Conservation (phyloP, 2,888 invertebrate species). For the Clanis bilineata region DNA sequence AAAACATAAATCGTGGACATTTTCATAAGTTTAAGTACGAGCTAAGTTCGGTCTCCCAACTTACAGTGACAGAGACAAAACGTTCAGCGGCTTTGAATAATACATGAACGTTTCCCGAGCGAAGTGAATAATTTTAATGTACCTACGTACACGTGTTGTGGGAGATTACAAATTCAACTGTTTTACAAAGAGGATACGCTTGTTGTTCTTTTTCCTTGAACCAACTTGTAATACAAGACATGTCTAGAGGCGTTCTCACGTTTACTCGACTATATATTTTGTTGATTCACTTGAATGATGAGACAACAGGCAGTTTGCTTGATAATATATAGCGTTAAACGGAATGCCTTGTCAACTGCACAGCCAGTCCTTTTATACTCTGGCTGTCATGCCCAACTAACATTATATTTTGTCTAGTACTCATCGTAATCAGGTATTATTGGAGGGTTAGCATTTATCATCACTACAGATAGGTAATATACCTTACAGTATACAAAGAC, state of each 20-base stretch:
- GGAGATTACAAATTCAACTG: conserved; percentile 14
- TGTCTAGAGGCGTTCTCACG: not conserved
- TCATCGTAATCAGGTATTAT: too few species aligned
- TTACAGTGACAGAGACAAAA: conserved; percentile 32
- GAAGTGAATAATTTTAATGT: conserved; percentile 46
- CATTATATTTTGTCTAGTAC: too few species aligned
- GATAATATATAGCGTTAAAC: too few species aligned
- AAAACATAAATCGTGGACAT: conserved; percentile 19
- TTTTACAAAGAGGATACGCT: conserved; percentile 12
- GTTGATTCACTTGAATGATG: too few species aligned
- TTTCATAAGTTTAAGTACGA: conserved; percentile 17
- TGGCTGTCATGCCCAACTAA: too few species aligned
- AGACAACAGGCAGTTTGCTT: too few species aligned
- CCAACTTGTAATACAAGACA: not conserved
- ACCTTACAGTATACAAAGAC: too few species aligned
- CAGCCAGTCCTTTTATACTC: too few species aligned
- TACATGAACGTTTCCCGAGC: conserved; percentile 41
- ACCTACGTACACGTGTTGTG: conserved; percentile 16
- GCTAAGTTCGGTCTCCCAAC: conserved; percentile 15
- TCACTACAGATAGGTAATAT: too few species aligned
- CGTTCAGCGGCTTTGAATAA: conserved; percentile 45
- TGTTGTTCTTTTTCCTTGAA: conserved; percentile 7
- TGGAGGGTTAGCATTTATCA: too few species aligned
- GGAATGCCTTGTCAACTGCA: too few species aligned
- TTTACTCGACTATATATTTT: too few species aligned